Percentiles rank a stretch among this genome's conserved stretches.
Evolutionary conservation across 1,140 invertebrate species (phyloP).

Genomic region (Cherax destructor): DNA sequence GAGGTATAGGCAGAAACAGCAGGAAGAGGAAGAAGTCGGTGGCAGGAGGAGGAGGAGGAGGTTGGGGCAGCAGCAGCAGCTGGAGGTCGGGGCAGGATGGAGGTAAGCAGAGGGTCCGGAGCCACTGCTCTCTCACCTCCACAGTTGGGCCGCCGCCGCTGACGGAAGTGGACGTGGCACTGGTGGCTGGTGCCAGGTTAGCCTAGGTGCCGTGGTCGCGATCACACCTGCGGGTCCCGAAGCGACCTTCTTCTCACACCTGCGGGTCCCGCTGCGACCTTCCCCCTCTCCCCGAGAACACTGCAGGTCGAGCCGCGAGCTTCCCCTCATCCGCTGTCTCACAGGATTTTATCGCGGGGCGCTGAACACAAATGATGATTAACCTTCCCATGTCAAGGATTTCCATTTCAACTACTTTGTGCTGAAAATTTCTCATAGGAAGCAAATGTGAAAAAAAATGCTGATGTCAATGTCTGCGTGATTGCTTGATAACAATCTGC

Average conservation of each 20-base stretch:
- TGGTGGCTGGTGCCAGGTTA: not conserved
- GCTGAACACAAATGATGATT: not conserved
- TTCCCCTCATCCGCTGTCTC: not conserved
- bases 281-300: not conserved
- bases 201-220: not conserved
- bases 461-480: not conserved
- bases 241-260: not conserved
- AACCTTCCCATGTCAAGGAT: not conserved
- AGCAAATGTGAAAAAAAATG: no score
- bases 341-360: not conserved
- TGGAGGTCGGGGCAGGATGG: not conserved
- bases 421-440: not conserved
- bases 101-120: not conserved
- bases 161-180: conserved; percentile 13
- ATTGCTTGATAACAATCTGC: not conserved
- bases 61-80: no score
- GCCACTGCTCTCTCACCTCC: not conserved
- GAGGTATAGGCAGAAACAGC: not conserved
- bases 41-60: not conserved
- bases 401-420: not conserved
- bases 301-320: no score
- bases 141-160: conserved; percentile 43
- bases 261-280: not conserved
- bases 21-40: not conserved
- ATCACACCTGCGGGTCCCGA: not conserved